Conservation (phyloP, 2,888 invertebrate species). For the Amorpha juglandis region DNA sequence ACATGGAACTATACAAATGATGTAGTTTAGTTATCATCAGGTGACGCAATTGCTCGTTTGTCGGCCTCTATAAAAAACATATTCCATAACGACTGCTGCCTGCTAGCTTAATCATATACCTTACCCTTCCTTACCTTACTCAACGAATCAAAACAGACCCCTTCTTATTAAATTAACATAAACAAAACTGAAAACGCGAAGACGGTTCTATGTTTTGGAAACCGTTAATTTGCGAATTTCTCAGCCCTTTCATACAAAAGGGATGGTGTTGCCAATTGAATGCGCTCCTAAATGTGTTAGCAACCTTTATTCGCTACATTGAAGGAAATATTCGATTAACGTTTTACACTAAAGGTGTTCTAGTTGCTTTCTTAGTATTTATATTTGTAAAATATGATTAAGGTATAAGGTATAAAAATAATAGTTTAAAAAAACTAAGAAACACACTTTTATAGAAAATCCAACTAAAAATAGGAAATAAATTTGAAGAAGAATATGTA, state of each 20-base stretch:
- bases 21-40: too few relatives aligned
- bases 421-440: too few relatives aligned
- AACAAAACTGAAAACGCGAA: conserved; percentile 66
- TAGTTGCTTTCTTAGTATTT: not conserved
- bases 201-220: conserved; percentile 74
- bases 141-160: conserved; percentile 33
- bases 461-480: too few relatives aligned
- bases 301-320: conserved; percentile 47
- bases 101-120: not conserved
- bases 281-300: conserved; percentile 65
- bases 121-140: not conserved
- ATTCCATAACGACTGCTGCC: not conserved
- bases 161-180: conserved; percentile 78
- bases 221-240: conserved; percentile 68
- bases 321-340: conserved; percentile 26
- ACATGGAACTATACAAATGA: too few relatives aligned
- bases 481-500: too few relatives aligned
- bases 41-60: too few relatives aligned
- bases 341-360: conserved; percentile 25
- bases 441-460: too few relatives aligned
- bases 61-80: too few relatives aligned
- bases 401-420: too few relatives aligned
- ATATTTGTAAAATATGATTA: not conserved
- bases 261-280: conserved; percentile 59
- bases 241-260: conserved; percentile 38